Evolutionary conservation across 2,888 invertebrate genomes (phyloP).

Genomic region (Morpho achilles): DNA sequence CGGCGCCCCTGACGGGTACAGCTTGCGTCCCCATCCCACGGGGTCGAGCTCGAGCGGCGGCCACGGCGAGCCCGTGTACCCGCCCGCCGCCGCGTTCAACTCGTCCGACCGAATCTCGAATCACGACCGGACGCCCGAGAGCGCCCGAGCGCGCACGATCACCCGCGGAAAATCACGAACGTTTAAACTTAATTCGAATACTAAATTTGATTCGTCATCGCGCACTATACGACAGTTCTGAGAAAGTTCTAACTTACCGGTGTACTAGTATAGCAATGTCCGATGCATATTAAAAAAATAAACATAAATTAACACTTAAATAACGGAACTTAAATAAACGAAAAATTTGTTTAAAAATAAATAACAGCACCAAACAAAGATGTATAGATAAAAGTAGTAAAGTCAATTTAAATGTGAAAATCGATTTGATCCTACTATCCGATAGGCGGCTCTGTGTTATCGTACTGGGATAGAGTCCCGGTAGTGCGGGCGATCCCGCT

Average conservation of each 20-base stretch:
- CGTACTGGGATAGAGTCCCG: constrained; percentile 74
- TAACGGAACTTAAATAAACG: constrained; percentile 3
- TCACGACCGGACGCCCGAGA: constrained; percentile 53
- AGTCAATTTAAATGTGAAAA: background rate
- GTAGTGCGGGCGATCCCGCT: constrained; percentile 77
- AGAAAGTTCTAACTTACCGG: background rate
- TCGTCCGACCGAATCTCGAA: constrained; percentile 88
- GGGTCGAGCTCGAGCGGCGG: constrained; percentile 87
- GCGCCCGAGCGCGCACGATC: constrained; percentile 62
- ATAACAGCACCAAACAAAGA: constrained; percentile 4
- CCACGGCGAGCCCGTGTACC: constrained; percentile 90
- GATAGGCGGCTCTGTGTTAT: constrained; percentile 69
- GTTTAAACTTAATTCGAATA: constrained; percentile 27
- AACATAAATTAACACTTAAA: constrained; percentile 9
- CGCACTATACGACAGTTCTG: constrained; percentile 9
- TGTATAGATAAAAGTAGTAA: background rate
- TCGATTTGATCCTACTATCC: constrained; percentile 32
- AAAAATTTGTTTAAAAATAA: background rate
- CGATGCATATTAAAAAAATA: constrained; percentile 13
- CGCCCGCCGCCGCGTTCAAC: constrained; percentile 84
- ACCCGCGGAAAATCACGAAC: constrained; percentile 51
- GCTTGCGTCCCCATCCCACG: constrained; percentile 88
- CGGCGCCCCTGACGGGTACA: constrained; percentile 86
- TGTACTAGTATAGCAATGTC: constrained; percentile 6
- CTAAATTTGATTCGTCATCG: constrained; percentile 33